Percentiles rank a stretch among this genome's conserved stretches.
Evolutionary conservation across 2,888 invertebrate genomes (phyloP).

Genomic region (Perithous albicinctus): DNA sequence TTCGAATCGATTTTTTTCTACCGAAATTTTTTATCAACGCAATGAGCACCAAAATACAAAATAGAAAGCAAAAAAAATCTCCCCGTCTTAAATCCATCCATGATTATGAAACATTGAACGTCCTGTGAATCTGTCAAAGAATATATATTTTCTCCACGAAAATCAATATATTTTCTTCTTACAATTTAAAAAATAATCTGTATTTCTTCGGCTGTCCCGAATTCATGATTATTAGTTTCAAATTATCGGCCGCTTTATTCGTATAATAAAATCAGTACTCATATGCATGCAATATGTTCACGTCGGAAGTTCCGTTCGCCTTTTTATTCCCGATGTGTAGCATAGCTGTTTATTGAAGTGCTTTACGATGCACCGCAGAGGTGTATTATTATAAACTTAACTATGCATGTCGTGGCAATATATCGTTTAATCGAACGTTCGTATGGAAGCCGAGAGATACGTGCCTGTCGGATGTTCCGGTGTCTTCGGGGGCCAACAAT

Average conservation of each 20-base stretch:
- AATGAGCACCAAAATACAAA: too few species aligned
- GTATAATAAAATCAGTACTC: background rate
- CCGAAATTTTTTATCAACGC: too few species aligned
- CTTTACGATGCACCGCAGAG: background rate
- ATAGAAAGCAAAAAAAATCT: too few species aligned
- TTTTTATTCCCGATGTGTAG: background rate
- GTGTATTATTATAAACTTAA: background rate
- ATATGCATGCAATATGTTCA: background rate
- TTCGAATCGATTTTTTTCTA: too few species aligned
- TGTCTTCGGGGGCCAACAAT: background rate
- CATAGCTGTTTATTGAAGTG: background rate
- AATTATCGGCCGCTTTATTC: background rate
- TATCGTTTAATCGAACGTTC: background rate
- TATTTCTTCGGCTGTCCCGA: background rate
- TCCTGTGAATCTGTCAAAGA: too few species aligned
- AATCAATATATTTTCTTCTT: too few species aligned
- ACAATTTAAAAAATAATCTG: too few species aligned
- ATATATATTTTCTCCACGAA: too few species aligned
- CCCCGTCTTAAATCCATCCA: too few species aligned
- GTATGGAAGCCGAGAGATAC: background rate
- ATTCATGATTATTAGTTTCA: background rate
- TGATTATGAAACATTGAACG: too few species aligned
- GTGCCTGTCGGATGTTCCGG: slow-evolving; percentile 14
- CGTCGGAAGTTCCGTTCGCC: slow-evolving; percentile 6
- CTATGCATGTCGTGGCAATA: background rate